Conservation (phyloP, 1,140 invertebrate genomes). For the Pectinophora gossypiella region DNA sequence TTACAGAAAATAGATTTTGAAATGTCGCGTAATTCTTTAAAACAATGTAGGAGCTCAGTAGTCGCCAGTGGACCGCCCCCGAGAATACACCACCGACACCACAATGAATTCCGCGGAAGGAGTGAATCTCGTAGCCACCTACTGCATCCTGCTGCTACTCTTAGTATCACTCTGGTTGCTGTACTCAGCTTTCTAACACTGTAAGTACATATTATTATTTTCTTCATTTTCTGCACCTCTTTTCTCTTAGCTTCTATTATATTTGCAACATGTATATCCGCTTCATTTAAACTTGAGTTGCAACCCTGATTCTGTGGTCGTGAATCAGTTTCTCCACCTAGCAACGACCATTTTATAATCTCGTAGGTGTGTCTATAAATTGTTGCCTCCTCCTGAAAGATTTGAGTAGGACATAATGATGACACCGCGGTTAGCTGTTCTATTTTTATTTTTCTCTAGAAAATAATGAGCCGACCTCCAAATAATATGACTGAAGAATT, state of each 20-base stretch:
- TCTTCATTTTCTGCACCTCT: neutral
- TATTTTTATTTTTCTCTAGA: too few species aligned
- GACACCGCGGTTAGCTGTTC: too few species aligned
- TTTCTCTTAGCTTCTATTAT: neutral
- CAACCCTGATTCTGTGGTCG: too few species aligned
- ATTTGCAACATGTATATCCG: neutral
- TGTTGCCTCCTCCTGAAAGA: too few species aligned
- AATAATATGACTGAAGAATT: too few species aligned
- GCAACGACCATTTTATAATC: too few species aligned
- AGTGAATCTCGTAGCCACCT: constrained; percentile 51
- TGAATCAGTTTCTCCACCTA: too few species aligned
- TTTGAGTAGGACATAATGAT: too few species aligned
- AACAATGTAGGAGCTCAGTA: constrained; percentile 13
- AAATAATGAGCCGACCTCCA: too few species aligned
- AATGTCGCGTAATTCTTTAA: constrained; percentile 23
- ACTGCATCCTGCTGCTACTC: constrained; percentile 53
- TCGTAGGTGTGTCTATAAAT: too few species aligned
- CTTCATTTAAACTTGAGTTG: neutral
- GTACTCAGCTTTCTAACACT: constrained; percentile 58
- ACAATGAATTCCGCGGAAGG: constrained; percentile 52
- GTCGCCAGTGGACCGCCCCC: constrained; percentile 28
- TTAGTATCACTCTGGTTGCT: constrained; percentile 55
- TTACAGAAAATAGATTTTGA: constrained; percentile 50
- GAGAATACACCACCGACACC: constrained; percentile 23
- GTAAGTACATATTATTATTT: constrained; percentile 26